phyloP scores from a whole-genome alignment of 35 echinoderm and acorn worm species.

The Ptychodera flava region DNA sequence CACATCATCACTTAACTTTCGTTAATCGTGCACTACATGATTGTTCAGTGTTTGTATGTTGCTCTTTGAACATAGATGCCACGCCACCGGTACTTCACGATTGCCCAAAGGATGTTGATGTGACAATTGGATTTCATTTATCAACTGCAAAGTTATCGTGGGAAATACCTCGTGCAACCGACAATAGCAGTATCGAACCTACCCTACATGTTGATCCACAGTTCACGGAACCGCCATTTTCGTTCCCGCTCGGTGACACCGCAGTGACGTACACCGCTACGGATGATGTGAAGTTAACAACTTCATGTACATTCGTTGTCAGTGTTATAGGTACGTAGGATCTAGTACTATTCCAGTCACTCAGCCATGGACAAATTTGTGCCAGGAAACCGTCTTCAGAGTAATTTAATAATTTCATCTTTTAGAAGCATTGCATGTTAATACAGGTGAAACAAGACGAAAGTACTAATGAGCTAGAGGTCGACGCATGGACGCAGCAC shows the following conservation, averaged over 20 bases:
- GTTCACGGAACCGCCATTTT: not conserved
- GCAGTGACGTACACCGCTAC: constrained; percentile 22
- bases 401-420: too few species aligned
- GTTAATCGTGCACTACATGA: too few species aligned
- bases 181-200: constrained; percentile 18
- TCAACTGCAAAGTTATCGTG: constrained; percentile 11
- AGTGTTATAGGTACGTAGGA: constrained; percentile 38
- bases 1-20: too few species aligned
- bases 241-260: constrained; percentile 23
- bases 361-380: too few species aligned
- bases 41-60: too few species aligned
- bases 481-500: too few species aligned
- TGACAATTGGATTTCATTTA: not conserved
- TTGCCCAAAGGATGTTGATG: constrained; percentile 20
- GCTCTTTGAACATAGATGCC: constrained; percentile 22
- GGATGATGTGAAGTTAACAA: constrained; percentile 11
- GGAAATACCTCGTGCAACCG: constrained; percentile 7
- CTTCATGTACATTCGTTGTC: constrained; percentile 16
- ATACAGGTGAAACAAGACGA: too few species aligned
- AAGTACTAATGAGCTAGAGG: too few species aligned
- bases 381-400: too few species aligned
- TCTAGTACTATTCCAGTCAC: too few species aligned
- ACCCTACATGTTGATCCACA: not conserved
- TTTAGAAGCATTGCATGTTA: too few species aligned
- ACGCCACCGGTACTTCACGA: constrained; percentile 16